Base-by-base conservation (phyloP, 1,140 invertebrate species). In the Papilio helenus region DNA sequence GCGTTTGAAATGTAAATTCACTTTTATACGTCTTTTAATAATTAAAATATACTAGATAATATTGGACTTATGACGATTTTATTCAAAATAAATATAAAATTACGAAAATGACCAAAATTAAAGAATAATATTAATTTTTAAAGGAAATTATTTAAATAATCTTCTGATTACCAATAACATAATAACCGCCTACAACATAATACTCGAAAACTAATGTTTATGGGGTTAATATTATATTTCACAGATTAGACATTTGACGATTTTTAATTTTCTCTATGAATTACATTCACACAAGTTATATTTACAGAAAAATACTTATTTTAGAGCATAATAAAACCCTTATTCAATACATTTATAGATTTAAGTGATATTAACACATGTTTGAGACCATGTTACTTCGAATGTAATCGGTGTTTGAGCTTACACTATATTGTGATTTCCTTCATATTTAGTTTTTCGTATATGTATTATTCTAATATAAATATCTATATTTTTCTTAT, bases 321-420 rank as follows among this genome's bases (percentile, higher is more conserved):
- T 42, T 49, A 74, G 20, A 29, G 44, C 39, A 16, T 74, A 74
- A 49, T 23, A 2, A 16, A 65, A 20, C 61, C 4, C 34, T 23
- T 65, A 77, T 58, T 55, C 55, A 61, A 76, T 76, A 76, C 34
- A 77, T 74, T 49, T 58, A 61, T 77, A 77, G 34, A 49, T 4
- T 42, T 77, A 77, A 68, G 76, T 10, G 9, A 58, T 76, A 42
- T 58, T 14, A 79, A 76, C 72, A 80, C 79, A 80, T 80, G 79
- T 76, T 71, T 80, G 29, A n/a, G 79, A 51, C 74, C 80, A 81
- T 81, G 80, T 81, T 20, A 68, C 71, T 58, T n/a, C 39, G 23
- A 65, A 49, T 23, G 42, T 61, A 34, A 42, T 77, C 46, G 58
- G 55, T 77, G 55, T 77, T 76, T 77, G 51, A 61, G 39, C 76